These are phyloP conservation scores for Coecobrya sp. DNA, from an alignment of 2,888 invertebrate genomes.

Conservation along the genomic window DNA sequence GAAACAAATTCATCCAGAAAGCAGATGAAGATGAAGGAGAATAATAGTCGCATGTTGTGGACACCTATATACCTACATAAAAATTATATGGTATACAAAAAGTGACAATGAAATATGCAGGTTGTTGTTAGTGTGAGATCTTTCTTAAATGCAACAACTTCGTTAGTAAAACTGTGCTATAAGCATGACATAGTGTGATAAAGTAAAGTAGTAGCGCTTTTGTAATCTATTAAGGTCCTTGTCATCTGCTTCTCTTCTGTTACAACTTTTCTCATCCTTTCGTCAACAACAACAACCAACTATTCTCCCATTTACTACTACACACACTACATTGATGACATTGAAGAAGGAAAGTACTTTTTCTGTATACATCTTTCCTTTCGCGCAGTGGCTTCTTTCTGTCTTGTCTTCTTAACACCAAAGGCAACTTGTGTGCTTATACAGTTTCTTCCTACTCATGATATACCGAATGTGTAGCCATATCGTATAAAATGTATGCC, in stretches of 20 bases:
- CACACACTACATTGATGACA: conserved; percentile 47
- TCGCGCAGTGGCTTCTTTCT: not conserved
- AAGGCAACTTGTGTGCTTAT: not conserved
- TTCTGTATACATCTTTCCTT: not conserved
- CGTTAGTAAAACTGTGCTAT: conserved; percentile 33
- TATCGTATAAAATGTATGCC: not conserved
- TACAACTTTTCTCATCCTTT: conserved; percentile 64
- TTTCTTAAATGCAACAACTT: conserved; percentile 58
- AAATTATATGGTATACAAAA: not conserved
- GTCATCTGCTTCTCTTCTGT: conserved; percentile 55
- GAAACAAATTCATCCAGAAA: conserved; percentile 39
- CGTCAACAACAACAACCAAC: conserved; percentile 40
- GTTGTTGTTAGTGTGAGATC: conserved; percentile 40
- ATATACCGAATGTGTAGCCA: too few relatives aligned
- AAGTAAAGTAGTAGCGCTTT: conserved; percentile 51
- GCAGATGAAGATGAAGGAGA: conserved; percentile 1
- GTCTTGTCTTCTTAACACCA: not conserved
- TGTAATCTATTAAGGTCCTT: conserved; percentile 64
- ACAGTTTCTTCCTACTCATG: not conserved
- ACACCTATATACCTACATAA: conserved; percentile 17
- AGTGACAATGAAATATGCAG: conserved; percentile 52
- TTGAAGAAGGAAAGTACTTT: conserved; percentile 53
- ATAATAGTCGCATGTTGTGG: not conserved
- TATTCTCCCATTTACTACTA: conserved; percentile 62
- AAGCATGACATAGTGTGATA: not conserved